These are phyloP conservation scores for Melanocharis versteri DNA, from an alignment of 2,113 vertebrate species.

Conservation along the genomic window DNA sequence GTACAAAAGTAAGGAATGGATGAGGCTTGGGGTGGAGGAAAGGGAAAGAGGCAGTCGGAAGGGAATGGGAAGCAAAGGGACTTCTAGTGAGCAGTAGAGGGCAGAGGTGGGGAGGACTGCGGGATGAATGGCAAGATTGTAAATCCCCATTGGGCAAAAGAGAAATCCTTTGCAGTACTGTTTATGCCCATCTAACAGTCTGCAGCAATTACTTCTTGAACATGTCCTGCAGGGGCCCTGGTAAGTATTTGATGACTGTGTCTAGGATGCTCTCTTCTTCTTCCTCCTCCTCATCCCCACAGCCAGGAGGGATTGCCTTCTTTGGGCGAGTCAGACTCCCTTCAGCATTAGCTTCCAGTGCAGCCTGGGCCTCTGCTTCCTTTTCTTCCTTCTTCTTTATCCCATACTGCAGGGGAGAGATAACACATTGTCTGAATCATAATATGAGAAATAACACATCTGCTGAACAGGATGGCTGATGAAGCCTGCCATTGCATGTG, in stretches of 20 bases:
- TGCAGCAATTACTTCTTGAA: constrained; percentile 88
- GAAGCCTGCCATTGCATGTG: neutral
- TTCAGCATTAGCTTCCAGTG: constrained; percentile 84
- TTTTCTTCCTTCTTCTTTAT: constrained; percentile 96
- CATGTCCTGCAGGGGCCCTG: constrained; percentile 95
- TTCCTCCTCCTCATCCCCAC: constrained; percentile 81
- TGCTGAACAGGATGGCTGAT: neutral
- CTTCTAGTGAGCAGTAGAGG: constrained; percentile 7
- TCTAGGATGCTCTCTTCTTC: constrained; percentile 95
- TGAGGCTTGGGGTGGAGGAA: neutral
- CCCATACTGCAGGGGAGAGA: constrained; percentile 81
- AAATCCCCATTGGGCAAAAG: constrained; percentile 68
- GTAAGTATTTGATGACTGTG: constrained; percentile 97
- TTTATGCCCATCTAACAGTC: constrained; percentile 61
- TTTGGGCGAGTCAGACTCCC: constrained; percentile 94
- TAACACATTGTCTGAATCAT: neutral
- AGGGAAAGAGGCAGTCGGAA: neutral
- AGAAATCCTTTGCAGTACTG: constrained; percentile 69
- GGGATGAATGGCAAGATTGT: neutral
- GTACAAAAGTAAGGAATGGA: constrained; percentile 56
- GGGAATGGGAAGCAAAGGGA: neutral
- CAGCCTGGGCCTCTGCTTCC: constrained; percentile 89
- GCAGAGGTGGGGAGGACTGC: neutral
- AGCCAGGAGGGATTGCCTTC: constrained; percentile 80
- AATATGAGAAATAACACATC: neutral